These are phyloP conservation scores for Perccottus glenii DNA, from an alignment of 2,113 vertebrate genomes.

Conservation along the genomic window DNA sequence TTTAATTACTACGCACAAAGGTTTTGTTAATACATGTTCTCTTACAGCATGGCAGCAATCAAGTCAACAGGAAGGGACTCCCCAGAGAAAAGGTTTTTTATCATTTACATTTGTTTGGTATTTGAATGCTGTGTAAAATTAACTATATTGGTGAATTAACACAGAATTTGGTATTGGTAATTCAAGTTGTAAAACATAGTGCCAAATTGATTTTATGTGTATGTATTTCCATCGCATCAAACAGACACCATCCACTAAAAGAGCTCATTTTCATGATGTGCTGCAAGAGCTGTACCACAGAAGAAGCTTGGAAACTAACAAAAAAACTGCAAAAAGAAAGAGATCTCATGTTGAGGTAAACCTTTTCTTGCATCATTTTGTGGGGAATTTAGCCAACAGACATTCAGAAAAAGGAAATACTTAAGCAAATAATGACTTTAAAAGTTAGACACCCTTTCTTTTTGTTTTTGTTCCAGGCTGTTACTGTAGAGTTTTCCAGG, in stretches of 20 bases:
- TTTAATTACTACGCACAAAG: neutral
- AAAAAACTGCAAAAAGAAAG: conserved; percentile 1
- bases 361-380: conserved; percentile 25
- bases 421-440: neutral
- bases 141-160: neutral
- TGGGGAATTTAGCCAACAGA: neutral
- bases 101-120: conserved; percentile 5
- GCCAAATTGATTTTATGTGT: neutral
- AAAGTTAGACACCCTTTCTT: neutral
- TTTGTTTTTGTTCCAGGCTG: conserved; percentile 38
- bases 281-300: conserved; percentile 69
- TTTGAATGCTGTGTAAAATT: neutral
- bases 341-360: conserved; percentile 37
- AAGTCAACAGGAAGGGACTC: conserved; percentile 9
- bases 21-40: neutral
- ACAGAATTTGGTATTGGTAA: neutral
- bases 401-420: neutral
- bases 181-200: no score
- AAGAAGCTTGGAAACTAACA: conserved; percentile 26
- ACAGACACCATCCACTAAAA: conserved; percentile 46
- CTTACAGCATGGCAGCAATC: conserved; percentile 47
- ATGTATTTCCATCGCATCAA: conserved; percentile 10
- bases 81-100: conserved; percentile 27
- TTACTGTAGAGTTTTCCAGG: neutral
- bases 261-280: conserved; percentile 61